Base-by-base conservation (phyloP, 2,113 vertebrate species). In the Paralichthys olivaceus region DNA sequence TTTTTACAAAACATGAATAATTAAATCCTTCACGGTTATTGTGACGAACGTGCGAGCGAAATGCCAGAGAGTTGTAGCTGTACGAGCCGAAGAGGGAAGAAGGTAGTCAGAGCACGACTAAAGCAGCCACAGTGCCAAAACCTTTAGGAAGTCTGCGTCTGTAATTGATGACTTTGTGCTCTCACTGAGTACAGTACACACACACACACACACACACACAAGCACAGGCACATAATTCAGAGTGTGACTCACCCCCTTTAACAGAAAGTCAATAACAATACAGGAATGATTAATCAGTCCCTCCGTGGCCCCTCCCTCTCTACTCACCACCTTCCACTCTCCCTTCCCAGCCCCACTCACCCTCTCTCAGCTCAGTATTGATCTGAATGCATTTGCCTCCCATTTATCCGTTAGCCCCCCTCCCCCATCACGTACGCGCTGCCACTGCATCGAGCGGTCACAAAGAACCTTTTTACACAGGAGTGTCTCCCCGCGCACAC, bases 301-400 rank as follows among this genome's bases (percentile, higher is more conserved):
- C 84, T 83, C 71, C 15, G n/a, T 87, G 79, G 77, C 81, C 87
- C 84, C 86, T 80, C 84, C 81, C 86, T 86, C 86, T 53, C 78
- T 72, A 60, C 84, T 79, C 79, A 83, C 81, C 80, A 74, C 78
- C 84, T 83, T 80, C 72, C 79, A 79, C 85, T 90, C 88, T 88
- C 85, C 64, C 79, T 66, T 75, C 64, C 84, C 87, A 80, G 69
- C 75, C 88, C 82, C 72, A 61, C 83, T 91, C 87, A 51, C 90
- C 85, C 88, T 83, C 90, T 92, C 86, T 90, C 79, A 86, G 91
- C 86, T 87, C 66, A 72, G 80, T 95, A 95, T 95, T 90, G 94
- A 95, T 95, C 93, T 90, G 91, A 94, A 93, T 94, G 89, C 92
- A 94, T 94, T 95, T 94, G 91, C 91, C 83, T 93, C 88, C 91